Percentiles rank a stretch among this genome's conserved stretches.
Evolutionary conservation across 2,113 vertebrate species (phyloP).

Genomic region (Erpornis zantholeuca): DNA sequence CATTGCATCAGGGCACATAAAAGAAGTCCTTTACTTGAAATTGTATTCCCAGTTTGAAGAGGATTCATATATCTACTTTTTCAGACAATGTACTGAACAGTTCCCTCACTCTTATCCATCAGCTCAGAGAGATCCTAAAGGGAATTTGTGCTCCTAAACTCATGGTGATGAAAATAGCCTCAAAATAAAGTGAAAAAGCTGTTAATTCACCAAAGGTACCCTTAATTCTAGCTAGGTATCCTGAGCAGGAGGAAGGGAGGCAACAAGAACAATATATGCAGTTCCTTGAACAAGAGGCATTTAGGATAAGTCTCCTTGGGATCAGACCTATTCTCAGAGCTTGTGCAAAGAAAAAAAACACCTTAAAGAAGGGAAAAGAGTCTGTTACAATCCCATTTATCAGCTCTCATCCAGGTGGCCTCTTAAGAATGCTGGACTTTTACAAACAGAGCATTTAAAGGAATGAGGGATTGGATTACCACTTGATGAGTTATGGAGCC

Average conservation of each 20-base stretch:
- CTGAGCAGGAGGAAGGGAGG: not conserved
- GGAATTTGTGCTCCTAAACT: not conserved
- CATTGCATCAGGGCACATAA: not conserved
- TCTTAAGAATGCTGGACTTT: not conserved
- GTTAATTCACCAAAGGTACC: not conserved
- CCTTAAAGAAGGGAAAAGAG: not conserved
- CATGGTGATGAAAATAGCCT: not conserved
- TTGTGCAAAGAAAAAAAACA: not conserved
- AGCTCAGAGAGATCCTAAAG: not conserved
- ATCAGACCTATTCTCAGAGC: not conserved
- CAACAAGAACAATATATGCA: not conserved
- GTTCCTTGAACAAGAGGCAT: not conserved
- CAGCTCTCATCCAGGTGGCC: not conserved
- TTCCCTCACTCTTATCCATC: not conserved
- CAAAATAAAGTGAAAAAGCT: not conserved
- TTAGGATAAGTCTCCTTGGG: not conserved
- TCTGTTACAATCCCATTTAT: not conserved
- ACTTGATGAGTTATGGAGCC: rapidly evolving
- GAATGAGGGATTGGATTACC: not conserved
- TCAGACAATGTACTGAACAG: not conserved
- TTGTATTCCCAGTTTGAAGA: not conserved
- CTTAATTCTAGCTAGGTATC: not conserved
- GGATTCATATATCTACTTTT: not conserved
- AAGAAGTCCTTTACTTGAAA: not conserved
- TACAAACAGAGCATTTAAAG: not conserved